Evolutionary conservation across 2,113 vertebrate genomes (phyloP), one percentile per base, ranked within the genome.

Genomic region (Aythya baeri): DNA sequence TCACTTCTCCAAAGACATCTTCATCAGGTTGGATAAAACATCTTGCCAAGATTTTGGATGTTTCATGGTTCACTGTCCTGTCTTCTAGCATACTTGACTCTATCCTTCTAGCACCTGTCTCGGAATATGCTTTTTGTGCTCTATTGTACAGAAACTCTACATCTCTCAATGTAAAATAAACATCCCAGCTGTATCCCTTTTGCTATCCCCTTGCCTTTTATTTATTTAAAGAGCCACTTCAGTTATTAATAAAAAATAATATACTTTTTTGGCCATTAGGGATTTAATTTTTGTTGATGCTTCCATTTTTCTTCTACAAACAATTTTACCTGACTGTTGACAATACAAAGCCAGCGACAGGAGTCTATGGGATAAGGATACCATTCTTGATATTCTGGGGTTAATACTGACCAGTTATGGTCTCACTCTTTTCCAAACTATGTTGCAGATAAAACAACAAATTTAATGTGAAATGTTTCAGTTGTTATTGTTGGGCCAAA

Each of bases 91-190:
- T 97, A 95, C 95, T 94, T 97, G 92, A 89, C 74, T 97, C 95
- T 97, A 73, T 95, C 96, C 80, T 66, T 96, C 93, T 96, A 83
- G 97, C 78, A 96, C 96, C 97, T 91, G 91, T 97, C 97, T 81
- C 93, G 93, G 98, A 98, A 97, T 91, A 89, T 75, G 94, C 95
- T 87, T 94, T 92, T 95, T 96, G 96, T 97, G 97, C 98, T 98
- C 98, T 98, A 91, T 98, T 99, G 99, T 99, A 99, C 98, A 99
- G 99, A 98, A 98, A 97, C 97, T 97, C 96, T 91, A 91, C 95
- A 97, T 98, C 31, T 96, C 83, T 97, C 86, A 95, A 92, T 99
- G 98, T 99, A 98, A 99, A 99, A 99, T 99, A 99, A 99, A 99
- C 97, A 97, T 98, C 98, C 98, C 98, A 97, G 97, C 97, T 97